phyloP scores from a whole-genome alignment of 1,140 invertebrate genomes.

The Monochamus saltuarius region DNA sequence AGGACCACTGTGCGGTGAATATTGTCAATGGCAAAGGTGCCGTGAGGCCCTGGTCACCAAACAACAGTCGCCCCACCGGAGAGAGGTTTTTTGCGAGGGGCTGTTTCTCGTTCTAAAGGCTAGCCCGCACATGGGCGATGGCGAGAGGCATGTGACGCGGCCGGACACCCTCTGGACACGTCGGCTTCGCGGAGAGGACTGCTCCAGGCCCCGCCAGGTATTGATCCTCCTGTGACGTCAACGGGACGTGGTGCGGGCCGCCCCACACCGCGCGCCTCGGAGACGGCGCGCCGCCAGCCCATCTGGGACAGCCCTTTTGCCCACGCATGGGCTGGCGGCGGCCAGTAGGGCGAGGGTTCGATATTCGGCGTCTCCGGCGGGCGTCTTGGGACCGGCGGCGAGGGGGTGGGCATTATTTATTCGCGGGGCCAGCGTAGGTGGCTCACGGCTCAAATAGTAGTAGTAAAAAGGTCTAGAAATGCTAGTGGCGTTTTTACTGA shows the following conservation, averaged over 20 bases:
- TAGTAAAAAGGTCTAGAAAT: too few relatives aligned
- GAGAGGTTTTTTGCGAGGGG: conserved; percentile 91
- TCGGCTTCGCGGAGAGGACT: conserved; percentile 37
- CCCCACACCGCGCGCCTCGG: conserved; percentile 16
- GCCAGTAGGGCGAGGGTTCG: conserved; percentile 2
- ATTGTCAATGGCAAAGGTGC: too few relatives aligned
- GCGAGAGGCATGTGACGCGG: conserved; percentile 42
- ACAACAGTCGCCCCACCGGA: conserved; percentile 92
- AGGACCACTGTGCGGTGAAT: too few relatives aligned
- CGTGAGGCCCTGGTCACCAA: background rate
- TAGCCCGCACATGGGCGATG: conserved; percentile 85
- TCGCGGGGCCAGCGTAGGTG: too few relatives aligned
- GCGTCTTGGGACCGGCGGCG: background rate
- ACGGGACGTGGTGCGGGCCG: conserved; percentile 31
- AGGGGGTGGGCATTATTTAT: background rate
- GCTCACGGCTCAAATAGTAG: too few relatives aligned
- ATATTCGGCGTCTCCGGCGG: background rate
- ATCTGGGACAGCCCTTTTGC: conserved; percentile 7
- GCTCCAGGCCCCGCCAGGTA: conserved; percentile 36
- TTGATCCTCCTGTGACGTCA: conserved; percentile 43
- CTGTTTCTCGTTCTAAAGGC: conserved; percentile 92
- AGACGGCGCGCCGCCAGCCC: conserved; percentile 11
- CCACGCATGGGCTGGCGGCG: background rate
- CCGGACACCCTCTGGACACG: conserved; percentile 21
- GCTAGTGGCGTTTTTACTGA: too few relatives aligned